Percentiles rank a stretch among this genome's conserved stretches.
Evolutionary conservation across 1,140 invertebrate species (phyloP).

Genomic region (Spodoptera litura): DNA sequence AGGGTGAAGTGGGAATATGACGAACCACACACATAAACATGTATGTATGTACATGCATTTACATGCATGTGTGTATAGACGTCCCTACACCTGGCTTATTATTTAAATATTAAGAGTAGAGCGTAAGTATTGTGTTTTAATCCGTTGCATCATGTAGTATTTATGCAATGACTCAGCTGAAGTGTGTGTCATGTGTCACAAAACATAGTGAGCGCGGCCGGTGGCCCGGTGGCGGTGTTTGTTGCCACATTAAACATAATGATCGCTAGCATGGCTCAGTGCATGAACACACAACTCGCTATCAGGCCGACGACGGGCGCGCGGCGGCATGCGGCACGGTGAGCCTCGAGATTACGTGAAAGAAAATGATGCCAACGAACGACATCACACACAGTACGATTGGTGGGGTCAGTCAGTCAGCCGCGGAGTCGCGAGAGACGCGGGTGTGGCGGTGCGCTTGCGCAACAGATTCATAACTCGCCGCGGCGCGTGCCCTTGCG

Average conservation of each 20-base stretch:
- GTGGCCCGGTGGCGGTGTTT: not conserved
- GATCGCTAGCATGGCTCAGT: not conserved
- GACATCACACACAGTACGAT: not conserved
- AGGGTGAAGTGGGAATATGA: too few species aligned
- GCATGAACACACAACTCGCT: too few species aligned
- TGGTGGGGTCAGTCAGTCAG: slow-evolving; percentile 22
- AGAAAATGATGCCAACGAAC: slow-evolving; percentile 39
- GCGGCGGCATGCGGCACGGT: not conserved
- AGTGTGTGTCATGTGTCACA: too few species aligned
- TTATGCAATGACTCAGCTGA: too few species aligned
- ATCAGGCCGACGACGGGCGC: not conserved
- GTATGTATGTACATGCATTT: too few species aligned
- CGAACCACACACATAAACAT: too few species aligned
- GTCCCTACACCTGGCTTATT: too few species aligned
- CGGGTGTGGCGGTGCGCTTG: slow-evolving; percentile 37
- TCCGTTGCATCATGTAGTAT: too few species aligned
- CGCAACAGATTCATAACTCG: slow-evolving; percentile 7
- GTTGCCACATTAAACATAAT: slow-evolving; percentile 18
- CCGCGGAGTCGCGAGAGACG: slow-evolving; percentile 11
- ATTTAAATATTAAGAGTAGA: too few species aligned
- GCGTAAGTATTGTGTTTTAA: too few species aligned
- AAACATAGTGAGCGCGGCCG: too few species aligned
- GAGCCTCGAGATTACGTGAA: slow-evolving; percentile 26
- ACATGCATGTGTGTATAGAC: too few species aligned
- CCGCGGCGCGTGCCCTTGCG: not conserved